phyloP scores from a whole-genome alignment of 2,888 invertebrate species.

The Coelogynopora nodosa region DNA sequence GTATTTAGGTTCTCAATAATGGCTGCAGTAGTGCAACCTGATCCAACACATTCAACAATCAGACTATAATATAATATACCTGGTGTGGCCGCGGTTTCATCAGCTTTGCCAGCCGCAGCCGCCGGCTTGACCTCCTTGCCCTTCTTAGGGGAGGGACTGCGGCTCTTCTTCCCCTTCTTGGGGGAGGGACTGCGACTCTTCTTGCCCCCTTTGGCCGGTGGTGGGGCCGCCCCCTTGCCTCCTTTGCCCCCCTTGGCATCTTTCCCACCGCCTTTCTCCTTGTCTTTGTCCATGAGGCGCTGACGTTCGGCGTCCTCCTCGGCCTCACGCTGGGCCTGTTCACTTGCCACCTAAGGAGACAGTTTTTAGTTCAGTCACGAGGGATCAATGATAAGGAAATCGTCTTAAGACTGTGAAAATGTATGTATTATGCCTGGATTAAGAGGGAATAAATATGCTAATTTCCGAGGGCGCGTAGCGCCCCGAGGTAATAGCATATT shows the following conservation, averaged over 20 bases:
- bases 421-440: too few species aligned
- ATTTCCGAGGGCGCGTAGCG: too few species aligned
- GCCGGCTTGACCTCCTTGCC: constrained; percentile 50
- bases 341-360: constrained; percentile 25
- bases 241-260: constrained; percentile 46
- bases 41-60: too few species aligned
- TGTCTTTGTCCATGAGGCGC: constrained; percentile 53
- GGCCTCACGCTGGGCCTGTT: constrained; percentile 54
- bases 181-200: constrained; percentile 58
- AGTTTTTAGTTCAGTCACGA: too few species aligned
- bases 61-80: too few species aligned
- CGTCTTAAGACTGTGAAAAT: too few species aligned
- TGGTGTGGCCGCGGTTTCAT: constrained; percentile 24
- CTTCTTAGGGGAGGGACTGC: constrained; percentile 59
- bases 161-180: constrained; percentile 57
- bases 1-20: too few species aligned
- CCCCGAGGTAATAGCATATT: too few species aligned
- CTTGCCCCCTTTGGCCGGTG: constrained; percentile 50
- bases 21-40: too few species aligned
- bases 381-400: too few species aligned
- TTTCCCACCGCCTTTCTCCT: constrained; percentile 50
- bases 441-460: too few species aligned
- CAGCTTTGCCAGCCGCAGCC: constrained; percentile 39
- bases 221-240: constrained; percentile 51
- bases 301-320: constrained; percentile 57